phyloP scores from a whole-genome alignment of 2,888 invertebrate genomes.

The Allacma fusca region DNA sequence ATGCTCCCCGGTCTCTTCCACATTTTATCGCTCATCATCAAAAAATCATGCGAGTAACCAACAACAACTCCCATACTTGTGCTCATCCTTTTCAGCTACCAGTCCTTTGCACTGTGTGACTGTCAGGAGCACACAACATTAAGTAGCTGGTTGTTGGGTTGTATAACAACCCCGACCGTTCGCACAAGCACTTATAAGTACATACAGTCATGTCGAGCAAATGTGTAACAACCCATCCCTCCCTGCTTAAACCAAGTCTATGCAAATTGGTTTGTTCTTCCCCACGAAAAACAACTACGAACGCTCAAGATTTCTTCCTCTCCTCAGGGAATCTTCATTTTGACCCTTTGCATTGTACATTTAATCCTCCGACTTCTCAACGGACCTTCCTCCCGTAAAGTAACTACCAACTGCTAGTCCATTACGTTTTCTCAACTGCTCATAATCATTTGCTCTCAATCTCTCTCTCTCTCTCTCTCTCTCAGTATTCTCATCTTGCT shows the following conservation, averaged over 20 bases:
- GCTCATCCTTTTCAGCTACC: not conserved
- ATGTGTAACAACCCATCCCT: not conserved
- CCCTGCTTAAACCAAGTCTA: not conserved
- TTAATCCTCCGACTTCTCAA: slow-evolving; percentile 15
- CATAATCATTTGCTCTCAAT: slow-evolving; percentile 41
- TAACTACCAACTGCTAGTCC: slow-evolving; percentile 29
- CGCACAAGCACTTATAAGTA: no score
- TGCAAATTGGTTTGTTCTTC: slow-evolving; percentile 31
- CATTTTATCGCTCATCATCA: slow-evolving; percentile 31
- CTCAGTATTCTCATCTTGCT: not conserved
- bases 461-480: not conserved
- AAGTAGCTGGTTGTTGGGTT: no score
- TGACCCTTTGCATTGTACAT: slow-evolving; percentile 18
- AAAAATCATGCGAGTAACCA: slow-evolving; percentile 11
- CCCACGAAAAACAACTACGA: slow-evolving; percentile 17
- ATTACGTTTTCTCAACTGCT: slow-evolving; percentile 32
- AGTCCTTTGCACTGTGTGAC: not conserved
- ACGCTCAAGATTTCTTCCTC: slow-evolving; percentile 35
- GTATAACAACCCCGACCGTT: no score
- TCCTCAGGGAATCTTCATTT: slow-evolving; percentile 40
- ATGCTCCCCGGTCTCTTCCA: slow-evolving; percentile 19
- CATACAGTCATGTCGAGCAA: not conserved
- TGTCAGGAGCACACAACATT: not conserved
- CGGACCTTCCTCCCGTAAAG: slow-evolving; percentile 33
- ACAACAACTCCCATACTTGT: slow-evolving; percentile 7